Evolutionary conservation across 2,888 invertebrate species (phyloP), one percentile per base, ranked within the genome.

Genomic region (Eudasyphora cyanicolor): DNA sequence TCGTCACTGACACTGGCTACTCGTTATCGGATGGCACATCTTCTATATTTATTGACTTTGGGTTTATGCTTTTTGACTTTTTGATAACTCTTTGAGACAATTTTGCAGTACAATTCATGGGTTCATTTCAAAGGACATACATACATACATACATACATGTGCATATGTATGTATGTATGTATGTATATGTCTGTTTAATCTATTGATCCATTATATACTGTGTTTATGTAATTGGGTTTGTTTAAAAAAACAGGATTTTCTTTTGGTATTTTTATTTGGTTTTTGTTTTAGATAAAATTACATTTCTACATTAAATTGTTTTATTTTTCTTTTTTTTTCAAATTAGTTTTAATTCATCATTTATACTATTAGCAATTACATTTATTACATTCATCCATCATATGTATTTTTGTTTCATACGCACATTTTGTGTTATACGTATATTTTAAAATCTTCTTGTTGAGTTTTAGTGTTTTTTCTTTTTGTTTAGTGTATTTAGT

Each of bases 321-420:
- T 29, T 67, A 10, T 67, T 14, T 42, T 29, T 75, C 14, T 49
- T 45, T 73, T 8, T 64, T 19, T 76, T 76, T 49, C n/a, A 38
- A 21, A 21, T 74, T 10, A 2, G 19, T 75, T 60, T 75, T 77
- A 70, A 78, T 74, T 83, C 79, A 19, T 84, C 51, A 62, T 32
- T 62, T 57, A 57, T 27, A 57, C 57, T 24, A 57, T 27, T 57
- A 42, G 64, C 67, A 84, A 84, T 82, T 84, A 81, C 74, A 83
- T 81, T 85, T 78, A 82, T 73, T 81, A 76, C 75, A 84, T 71
- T 82, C 60, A 60, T 82, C 77, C 62, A 29, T 60, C 54, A 64
- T 73, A 62, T 73, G 21, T 60, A 29, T 78, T 49, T 45, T 38
- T 69, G 51, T 76, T 70, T 19, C n/a, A 8, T 49, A 19, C 57